Evolutionary conservation across 2,888 invertebrate genomes (phyloP), one percentile per base, ranked within the genome.

Genomic region (Melanargia galathea): DNA sequence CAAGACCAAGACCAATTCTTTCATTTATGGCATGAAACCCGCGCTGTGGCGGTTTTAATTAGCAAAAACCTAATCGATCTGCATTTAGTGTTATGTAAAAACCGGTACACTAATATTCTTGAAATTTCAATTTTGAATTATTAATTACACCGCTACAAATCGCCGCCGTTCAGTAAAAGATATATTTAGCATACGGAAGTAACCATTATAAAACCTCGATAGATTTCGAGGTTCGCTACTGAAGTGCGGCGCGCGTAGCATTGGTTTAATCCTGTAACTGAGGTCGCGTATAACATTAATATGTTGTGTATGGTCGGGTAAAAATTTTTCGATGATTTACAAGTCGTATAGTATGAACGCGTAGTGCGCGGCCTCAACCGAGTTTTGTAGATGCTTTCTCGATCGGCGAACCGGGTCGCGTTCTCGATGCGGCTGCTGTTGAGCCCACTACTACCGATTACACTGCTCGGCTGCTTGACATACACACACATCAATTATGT

Each of bases 301-400:
- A 57, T 20, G 22, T 46, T 22, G 13, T 20, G 11, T 62, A 57
- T 52, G 55, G 46, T 26, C 33, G 52, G 43, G 49, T 62, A 40
- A 48, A 55, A 58, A 40, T 40, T 58, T 61, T 62, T 57, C 26
- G 54, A 26, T 55, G 58, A 46, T 46, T 46, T 46, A 22, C 45
- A 22, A 46, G 22, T 22, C 18, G 18, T 46, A 43, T 43, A 43
- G 8, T 33, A 33, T 33, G 8, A 63, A 64, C 59, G 56, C 56
- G 64, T 62, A 63, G 65, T 82, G 69, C 70, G 70, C 83, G 91
- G 89, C 91, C 91, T 91, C 91, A 90, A 90, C 91, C 91, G 91
- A 86, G 89, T 89, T 91, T 89, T 86, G 87, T 85, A 87, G 90
- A 87, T 91, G 91, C 91, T 91, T 91, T 91, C 91, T 90, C 91